Evolutionary conservation across 2,113 vertebrate genomes (phyloP), one percentile per base, ranked within the genome.

Genomic region (Brienomyrus brachyistius): DNA sequence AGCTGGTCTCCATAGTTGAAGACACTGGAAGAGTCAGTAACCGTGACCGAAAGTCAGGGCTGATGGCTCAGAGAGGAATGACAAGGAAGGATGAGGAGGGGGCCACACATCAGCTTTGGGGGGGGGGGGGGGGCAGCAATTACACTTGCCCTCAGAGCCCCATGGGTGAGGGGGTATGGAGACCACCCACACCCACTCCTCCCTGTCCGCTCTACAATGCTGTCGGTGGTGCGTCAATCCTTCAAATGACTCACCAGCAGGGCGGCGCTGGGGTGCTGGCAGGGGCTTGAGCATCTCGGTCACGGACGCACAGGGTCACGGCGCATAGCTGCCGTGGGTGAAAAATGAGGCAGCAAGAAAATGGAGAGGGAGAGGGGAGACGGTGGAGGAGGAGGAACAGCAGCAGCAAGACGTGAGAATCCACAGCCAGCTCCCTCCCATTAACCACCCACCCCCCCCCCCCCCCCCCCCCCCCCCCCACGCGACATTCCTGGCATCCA

Each of bases 401-500:
- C 17, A 54, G n/a, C 21, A 66, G 70, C 48, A 13, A 43, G 31
- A 62, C 31, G 47, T 82, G 50, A 27, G 1, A 17, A 40, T 40
- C 89, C 90, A 83, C 35, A 48, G 45, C 43, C 82, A 23, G 82
- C 19, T n/a, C 21, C 43, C 47, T 84, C 80, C 19, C 80, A 84
- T 82, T 40, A 15, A 23, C n/a, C 66, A 90, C 2, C 31, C 0
- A 0, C 31, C 0, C 31, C 31, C 31, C 86, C 31, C 0, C 31
- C 31, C 0, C 31, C 31, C 31, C 86, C 89, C 89, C 92, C 89
- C 1, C 27, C 83, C 52, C 83, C 52, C 50, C 50, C 56, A 77
- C 86, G 87, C 40, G 83, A 88, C 31, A 88, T 27, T 90, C 66
- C 89, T 27, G 47, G 89, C 90, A 82, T 93, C 89, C 92, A 90